These are phyloP conservation scores for Morpho deidamia DNA, from an alignment of 2,888 invertebrate species.

Conservation along the genomic window DNA sequence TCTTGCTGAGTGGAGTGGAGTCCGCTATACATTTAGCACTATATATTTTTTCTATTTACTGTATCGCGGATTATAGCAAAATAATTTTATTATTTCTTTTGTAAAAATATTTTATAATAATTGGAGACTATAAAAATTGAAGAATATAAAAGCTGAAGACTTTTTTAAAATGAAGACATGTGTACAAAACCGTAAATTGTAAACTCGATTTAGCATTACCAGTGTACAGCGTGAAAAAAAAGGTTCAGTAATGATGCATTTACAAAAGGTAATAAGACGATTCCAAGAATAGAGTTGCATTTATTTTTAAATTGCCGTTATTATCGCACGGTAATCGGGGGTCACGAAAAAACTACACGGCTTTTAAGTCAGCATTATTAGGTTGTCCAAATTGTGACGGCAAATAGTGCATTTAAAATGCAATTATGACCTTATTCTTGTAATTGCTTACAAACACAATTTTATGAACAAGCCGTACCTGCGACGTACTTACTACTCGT, in stretches of 20 bases:
- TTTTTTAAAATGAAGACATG: too few species aligned
- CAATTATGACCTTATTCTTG: constrained; percentile 8
- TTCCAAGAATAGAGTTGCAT: constrained; percentile 47
- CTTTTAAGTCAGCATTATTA: constrained; percentile 19
- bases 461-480: not conserved
- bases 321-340: constrained; percentile 44
- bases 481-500: too few species aligned
- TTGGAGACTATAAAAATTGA: too few species aligned
- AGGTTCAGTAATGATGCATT: constrained; percentile 33
- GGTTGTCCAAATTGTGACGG: constrained; percentile 27
- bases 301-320: constrained; percentile 56
- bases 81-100: too few species aligned
- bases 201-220: not conserved
- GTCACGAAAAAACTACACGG: constrained; percentile 35
- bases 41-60: too few species aligned
- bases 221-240: not conserved
- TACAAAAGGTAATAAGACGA: constrained; percentile 43
- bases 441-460: constrained; percentile 3
- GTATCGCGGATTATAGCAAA: too few species aligned
- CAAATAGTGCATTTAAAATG: constrained; percentile 29
- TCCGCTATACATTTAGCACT: too few species aligned
- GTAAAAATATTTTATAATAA: too few species aligned
- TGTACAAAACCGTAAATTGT: constrained; percentile 14
- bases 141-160: too few species aligned
- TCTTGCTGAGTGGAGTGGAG: too few species aligned